Percentiles rank a stretch among this genome's conserved stretches.
Evolutionary conservation across 2,113 vertebrate species (phyloP).

Genomic region (Climacteris rufus): DNA sequence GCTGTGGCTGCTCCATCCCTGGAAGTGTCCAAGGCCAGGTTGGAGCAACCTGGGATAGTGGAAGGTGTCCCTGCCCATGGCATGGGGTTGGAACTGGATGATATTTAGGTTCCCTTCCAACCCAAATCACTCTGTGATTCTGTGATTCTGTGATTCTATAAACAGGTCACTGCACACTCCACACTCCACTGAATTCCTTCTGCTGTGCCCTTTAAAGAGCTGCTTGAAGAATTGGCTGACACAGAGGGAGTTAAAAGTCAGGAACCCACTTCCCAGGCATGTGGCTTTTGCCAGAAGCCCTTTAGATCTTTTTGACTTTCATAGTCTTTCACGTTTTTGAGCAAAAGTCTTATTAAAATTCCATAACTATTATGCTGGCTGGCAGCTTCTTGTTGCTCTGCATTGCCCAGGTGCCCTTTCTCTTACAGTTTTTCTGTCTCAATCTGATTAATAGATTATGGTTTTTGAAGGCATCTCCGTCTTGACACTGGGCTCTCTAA

Average conservation of each 20-base stretch:
- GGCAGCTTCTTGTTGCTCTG: neutral
- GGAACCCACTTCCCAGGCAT: neutral
- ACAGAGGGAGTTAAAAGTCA: neutral
- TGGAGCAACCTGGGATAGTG: fast-evolving
- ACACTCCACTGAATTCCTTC: neutral
- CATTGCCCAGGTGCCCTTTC: neutral
- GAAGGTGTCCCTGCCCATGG: neutral
- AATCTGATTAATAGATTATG: neutral
- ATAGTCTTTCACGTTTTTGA: neutral
- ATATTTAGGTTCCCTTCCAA: neutral
- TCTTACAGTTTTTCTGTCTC: neutral
- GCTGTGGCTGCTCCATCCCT: neutral
- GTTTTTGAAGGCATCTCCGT: neutral
- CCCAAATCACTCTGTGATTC: neutral
- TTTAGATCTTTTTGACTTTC: neutral
- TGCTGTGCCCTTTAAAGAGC: neutral
- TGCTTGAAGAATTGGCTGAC: neutral
- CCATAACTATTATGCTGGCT: neutral
- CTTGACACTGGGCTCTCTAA: neutral
- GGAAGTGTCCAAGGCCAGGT: neutral
- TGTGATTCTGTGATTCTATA: neutral
- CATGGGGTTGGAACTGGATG: neutral
- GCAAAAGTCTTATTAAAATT: neutral
- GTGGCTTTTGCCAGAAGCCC: neutral
- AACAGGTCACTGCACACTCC: neutral